A percentile compares a stretch with the other conserved stretches of the same genome.
These are phyloP conservation scores for Antedon mediterranea DNA, from an alignment of 53 echinoderm and acorn worm species.

Conservation along the genomic window DNA sequence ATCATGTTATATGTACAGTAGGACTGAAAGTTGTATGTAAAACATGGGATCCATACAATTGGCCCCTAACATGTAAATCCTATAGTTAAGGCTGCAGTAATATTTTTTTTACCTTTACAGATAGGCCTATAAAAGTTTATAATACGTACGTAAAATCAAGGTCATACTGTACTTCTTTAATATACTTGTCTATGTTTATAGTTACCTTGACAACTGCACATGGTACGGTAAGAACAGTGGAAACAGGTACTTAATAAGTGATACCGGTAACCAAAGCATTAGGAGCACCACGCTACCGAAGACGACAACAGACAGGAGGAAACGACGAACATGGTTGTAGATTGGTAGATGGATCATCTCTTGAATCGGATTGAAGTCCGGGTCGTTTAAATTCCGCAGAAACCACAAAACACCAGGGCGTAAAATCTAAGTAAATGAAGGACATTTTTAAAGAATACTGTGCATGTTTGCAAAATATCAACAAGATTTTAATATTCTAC, in stretches of 20 bases:
- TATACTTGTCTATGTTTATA: no score
- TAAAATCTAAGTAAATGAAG: conserved; percentile 39
- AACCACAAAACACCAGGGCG: conserved; percentile 96
- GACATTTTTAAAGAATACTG: neutral
- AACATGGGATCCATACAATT: no score
- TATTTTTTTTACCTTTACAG: no score
- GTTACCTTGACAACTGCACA: conserved; percentile 84
- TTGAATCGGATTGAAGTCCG: conserved; percentile 97
- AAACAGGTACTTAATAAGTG: conserved; percentile 53
- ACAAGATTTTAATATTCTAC: no score
- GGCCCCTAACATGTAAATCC: no score
- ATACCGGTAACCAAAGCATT: conserved; percentile 81
- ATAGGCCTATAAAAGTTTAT: no score
- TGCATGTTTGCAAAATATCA: no score
- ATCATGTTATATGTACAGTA: no score
- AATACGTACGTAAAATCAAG: no score
- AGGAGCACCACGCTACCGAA: conserved; percentile 86
- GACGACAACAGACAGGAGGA: conserved; percentile 76
- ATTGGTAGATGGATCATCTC: conserved; percentile 99
- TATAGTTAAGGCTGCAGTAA: no score
- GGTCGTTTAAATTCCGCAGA: conserved; percentile 94
- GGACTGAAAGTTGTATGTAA: no score
- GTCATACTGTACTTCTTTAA: no score
- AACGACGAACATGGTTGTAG: conserved; percentile 89
- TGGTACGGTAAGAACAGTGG: conserved; percentile 76